Base-by-base conservation (phyloP, 1,140 invertebrate species). In the Lethrus apterus region DNA sequence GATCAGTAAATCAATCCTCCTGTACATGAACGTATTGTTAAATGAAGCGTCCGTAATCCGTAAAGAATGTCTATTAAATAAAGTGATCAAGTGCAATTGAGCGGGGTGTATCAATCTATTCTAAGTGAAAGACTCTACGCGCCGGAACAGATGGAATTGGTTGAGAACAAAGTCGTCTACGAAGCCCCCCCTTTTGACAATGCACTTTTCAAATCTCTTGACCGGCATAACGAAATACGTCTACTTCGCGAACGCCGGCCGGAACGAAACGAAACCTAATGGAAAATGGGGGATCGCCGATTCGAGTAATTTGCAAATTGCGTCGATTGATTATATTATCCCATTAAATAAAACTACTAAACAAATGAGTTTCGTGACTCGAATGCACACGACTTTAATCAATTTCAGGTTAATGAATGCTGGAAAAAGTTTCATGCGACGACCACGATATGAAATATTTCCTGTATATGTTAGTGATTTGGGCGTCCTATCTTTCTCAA, bases 221-320 rank as follows among this genome's bases (percentile, higher is more conserved):
- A 26, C 40, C 40, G 29, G 21, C 29, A 38, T 21, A 38, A 21
- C 35, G 17, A 38, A 50, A 45, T 44, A 19, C 32, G 38, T 50
- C 43, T 20, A 30, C 24, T 50, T 48, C 45, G 35, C 26, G 32
- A 31, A 21, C 19, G 40, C 9, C 15, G 29, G 41, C 30, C 36
- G 35, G 32, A 43, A 48, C 32, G 46, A 50, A 50, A 51, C 51
- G 32, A 45, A 34, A 38, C 34, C 15, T 44, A 54, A 54, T 47
- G 34, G 45, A 48, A 26, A 17, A 38, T 41, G 45, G 47, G 34
- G 40, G 51, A 36, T 24, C 40, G 18, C 29, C 41, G 46, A 50
- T 54, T 46, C 50, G 48, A 52, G 44, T 55, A 42, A 55, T 55
- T 55, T 55, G 54, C 51, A 55, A 55, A 55, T 55, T 52, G 51